phyloP scores from a whole-genome alignment of 1,140 invertebrate species.

The Drosophila dunni region DNA sequence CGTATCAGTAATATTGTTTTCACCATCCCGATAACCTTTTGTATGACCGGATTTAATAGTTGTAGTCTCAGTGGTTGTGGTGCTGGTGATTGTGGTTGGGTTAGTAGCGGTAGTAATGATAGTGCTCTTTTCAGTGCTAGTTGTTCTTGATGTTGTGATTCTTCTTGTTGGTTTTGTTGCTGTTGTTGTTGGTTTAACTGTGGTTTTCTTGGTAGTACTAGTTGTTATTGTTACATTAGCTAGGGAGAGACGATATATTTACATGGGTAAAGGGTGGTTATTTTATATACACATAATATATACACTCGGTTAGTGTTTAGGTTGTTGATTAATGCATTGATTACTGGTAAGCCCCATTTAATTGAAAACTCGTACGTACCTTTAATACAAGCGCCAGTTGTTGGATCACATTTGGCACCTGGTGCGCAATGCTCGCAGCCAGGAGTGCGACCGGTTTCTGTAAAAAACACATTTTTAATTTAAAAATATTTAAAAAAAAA shows the following conservation, averaged over 20 bases:
- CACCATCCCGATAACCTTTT: slow-evolving; percentile 79
- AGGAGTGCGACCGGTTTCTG: slow-evolving; percentile 74
- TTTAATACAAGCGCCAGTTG: slow-evolving; percentile 91
- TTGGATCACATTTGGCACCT: slow-evolving; percentile 90
- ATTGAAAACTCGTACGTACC: slow-evolving; percentile 85
- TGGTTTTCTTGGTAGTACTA: slow-evolving; percentile 75
- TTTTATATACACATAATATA: slow-evolving; percentile 71
- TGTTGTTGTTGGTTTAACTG: slow-evolving; percentile 70
- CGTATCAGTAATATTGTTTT: slow-evolving; percentile 82
- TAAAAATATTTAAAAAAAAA: no score
- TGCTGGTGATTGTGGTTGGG: slow-evolving; percentile 45
- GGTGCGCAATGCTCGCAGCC: slow-evolving; percentile 91
- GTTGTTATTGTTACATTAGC: slow-evolving; percentile 83
- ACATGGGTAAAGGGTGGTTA: slow-evolving; percentile 78
- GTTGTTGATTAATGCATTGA: slow-evolving; percentile 20
- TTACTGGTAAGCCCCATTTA: slow-evolving; percentile 15
- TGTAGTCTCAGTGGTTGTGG: slow-evolving; percentile 51
- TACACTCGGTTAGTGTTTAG: slow-evolving; percentile 67
- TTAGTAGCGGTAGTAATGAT: slow-evolving; percentile 67
- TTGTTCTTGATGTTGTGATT: slow-evolving; percentile 40
- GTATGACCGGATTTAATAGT: slow-evolving; percentile 74
- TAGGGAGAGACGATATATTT: slow-evolving; percentile 80
- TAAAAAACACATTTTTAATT: slow-evolving; percentile 1
- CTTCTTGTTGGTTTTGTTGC: slow-evolving; percentile 45
- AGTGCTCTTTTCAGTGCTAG: slow-evolving; percentile 70